Base-by-base conservation (phyloP, 2,797 vertebrate species). In the Ptychobarbus kaznakovi region DNA sequence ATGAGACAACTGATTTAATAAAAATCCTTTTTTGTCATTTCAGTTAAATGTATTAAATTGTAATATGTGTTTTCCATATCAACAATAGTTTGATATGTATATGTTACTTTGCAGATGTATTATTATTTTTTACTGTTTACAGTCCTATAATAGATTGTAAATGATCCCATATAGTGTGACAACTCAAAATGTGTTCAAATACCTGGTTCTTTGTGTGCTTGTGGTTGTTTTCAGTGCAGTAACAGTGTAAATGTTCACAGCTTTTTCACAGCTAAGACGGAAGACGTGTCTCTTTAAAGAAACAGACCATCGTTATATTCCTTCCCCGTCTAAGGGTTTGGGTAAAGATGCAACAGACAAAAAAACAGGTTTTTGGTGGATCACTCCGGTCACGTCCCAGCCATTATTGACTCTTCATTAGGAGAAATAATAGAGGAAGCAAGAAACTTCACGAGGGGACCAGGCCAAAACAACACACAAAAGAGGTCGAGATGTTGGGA, bases 171-270 rank as follows among this genome's bases (percentile, higher is more conserved):
- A 49, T 6, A 42, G 2, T 28, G 69, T 44, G 70, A 28, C n/a
- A 49, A 10, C 32, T 74, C 15, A 32, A 74, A 74, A 72, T 46
- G n/a, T 46, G n/a, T 25, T 46, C 0, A 72, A n/a, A 10, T 4
- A 11, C 56, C 9, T 32, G 32, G 32, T 32, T 32, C 2, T 32
- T 32, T 32, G 32, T 32, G 32, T 32, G 32, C 0, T 32, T 32
- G 32, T 32, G 2, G 32, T 32, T 32, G 32, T 32, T 32, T 32
- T 32, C 32, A 32, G 46, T 18, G 13, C 70, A 18, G 22, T 46
- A 49, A 70, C 68, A n/a, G 25, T 73, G 15, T 4, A 74, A 74
- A 51, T 20, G 72, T 35, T 49, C 25, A 74, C 32, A 74, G 72
- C 25, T 12, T 75, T 51, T 51, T 10, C n/a, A 28, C 2, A 16